phyloP scores from a whole-genome alignment of 2,888 invertebrate species.

The Dryocosmus kuriphilus region DNA sequence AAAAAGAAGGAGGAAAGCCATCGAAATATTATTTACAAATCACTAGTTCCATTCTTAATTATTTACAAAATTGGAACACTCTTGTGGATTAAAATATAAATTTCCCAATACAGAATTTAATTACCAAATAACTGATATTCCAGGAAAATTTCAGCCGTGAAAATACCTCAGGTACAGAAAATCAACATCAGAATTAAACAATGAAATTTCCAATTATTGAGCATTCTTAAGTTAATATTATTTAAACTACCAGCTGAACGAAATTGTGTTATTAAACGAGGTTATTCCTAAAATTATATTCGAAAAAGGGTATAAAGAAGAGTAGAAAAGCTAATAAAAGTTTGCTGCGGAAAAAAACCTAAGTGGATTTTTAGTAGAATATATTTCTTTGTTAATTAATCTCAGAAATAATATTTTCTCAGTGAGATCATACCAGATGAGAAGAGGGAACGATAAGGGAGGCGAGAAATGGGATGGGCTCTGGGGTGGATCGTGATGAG shows the following conservation, averaged over 20 bases:
- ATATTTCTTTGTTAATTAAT: background rate
- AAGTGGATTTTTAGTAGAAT: background rate
- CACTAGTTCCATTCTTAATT: background rate
- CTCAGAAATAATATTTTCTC: background rate
- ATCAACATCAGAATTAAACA: background rate
- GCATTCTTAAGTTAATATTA: background rate
- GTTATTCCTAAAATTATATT: too few relatives aligned
- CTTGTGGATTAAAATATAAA: too few relatives aligned
- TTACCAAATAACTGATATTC: background rate
- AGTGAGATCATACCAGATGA: background rate
- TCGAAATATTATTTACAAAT: background rate
- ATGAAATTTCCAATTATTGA: background rate
- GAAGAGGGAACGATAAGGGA: slow-evolving; percentile 41
- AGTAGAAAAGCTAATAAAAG: too few relatives aligned
- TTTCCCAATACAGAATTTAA: background rate
- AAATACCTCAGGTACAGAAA: background rate
- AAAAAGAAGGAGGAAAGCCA: background rate
- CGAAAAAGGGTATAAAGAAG: too few relatives aligned
- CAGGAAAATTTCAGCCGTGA: background rate
- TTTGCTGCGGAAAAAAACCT: too few relatives aligned
- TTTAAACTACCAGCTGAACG: too few relatives aligned
- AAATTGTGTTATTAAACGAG: too few relatives aligned
- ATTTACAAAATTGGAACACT: background rate
- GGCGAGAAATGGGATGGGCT: slow-evolving; percentile 6
- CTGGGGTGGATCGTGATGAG: slow-evolving; percentile 10